Evolutionary conservation across 92 coral and sea anemone genomes (phyloP), one percentile per base, ranked within the genome.

Genomic region (Micromussa lordhowensis): DNA sequence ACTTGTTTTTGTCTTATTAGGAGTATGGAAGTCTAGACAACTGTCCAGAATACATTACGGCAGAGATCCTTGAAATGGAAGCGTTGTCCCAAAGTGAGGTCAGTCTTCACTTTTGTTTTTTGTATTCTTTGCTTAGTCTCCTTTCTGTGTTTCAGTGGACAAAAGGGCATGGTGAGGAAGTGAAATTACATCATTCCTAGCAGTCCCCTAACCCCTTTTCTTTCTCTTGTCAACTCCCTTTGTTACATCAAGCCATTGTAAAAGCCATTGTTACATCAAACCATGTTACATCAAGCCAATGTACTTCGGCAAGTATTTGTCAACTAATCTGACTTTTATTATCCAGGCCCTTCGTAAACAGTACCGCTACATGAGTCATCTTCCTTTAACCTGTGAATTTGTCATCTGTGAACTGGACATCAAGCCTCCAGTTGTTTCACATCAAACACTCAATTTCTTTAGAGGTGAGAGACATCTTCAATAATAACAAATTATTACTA

Each of bases 371-470:
- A 92, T 96, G 32, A 80, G 96, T 76, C 98, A 96, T 84, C 91
- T 96, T 28, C 99, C 99, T 48, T 85, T 96, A 64, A 96, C 98
- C 26, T 96, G 99, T 82, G 96, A 96, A 90, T 96, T 96, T 91
- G 98, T 91, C 86, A 92, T 96, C 68, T 95, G 96, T 92, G 99
- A 96, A 83, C 91, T 96, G 74, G 99, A 96, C 61, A 54, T 96
- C 75, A 94, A 89, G 69, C 96, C 96, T 3, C 99, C 99, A 29
- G 71, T 83, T 71, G 78, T 96, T 34, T 95, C 99, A 35, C 86
- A 86, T 64, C 88, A 32, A 29, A 97, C 98, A 10, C 90, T 97
- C 89, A 93, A 91, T 77, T 91, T 84, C 92, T 97, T 95, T 78
- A 92, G 94, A 97, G 99, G 99, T 95, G 77, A 61, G 92, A 7